Evolutionary conservation across 2,888 invertebrate species (phyloP), one percentile per base, ranked within the genome.

Genomic region (Andrena praecox): DNA sequence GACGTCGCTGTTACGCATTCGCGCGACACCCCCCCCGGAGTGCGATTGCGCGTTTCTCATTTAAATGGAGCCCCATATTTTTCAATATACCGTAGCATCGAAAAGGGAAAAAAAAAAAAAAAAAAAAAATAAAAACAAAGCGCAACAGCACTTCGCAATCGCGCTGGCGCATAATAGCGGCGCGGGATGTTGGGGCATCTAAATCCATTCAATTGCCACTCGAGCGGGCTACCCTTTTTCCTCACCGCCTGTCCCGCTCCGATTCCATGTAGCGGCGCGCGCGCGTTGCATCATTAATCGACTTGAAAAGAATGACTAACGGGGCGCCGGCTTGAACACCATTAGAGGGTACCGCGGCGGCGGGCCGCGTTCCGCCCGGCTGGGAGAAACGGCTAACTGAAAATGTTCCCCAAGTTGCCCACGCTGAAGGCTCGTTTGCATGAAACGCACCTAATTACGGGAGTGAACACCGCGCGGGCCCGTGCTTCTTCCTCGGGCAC

Each of bases 361-460:
- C 24, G 10, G 10, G 4, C 52, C 8, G 52, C 8, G 52, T 52
- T 52, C 7, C 20, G 20, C 42, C 42, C 42, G 42, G 42, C n/a
- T 12, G 16, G 0, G 42, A 16, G 33, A 33, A 27, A 8, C 59
- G 29, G 24, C 35, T 29, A 31, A n/a, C 33, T n/a, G 10, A 31
- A 59, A 56, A 71, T 10, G 33, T 56, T 59, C 10, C 10, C 24
- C 10, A 12, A 56, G 56, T 56, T 27, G 35, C 16, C 16, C 29
- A 20, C n/a, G 6, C 10, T 2, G 10, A 29, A 50, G 59, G 50
- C n/a, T 76, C 66, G 52, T 79, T 79, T 70, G 59, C 79, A 66
- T 76, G 60, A 79, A 66, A 70, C 76, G 64, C 42, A 42, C 64
- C 79, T 79, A 79, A 79, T 79, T 79, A 42, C 77, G n/a, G 56